Percentiles rank a stretch among this genome's conserved stretches.
phyloP scores from a whole-genome alignment of 2,113 vertebrate species.

The Mystacornis crossleyi region DNA sequence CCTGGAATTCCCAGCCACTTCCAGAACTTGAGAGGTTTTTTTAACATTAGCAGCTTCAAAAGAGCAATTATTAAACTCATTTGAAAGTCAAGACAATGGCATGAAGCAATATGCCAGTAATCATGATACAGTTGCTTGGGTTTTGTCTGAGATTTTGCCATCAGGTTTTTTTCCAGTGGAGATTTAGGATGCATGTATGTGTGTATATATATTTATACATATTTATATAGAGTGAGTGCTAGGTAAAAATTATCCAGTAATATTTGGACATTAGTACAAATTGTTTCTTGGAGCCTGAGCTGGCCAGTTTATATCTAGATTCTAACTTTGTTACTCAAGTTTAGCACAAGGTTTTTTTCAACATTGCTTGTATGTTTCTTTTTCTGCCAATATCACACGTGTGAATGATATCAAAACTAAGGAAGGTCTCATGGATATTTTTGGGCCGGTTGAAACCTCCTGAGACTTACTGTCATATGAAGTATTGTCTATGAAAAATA shows the following conservation, averaged over 20 bases:
- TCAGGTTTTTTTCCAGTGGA: neutral
- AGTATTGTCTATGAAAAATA: conserved; percentile 20
- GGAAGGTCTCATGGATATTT: neutral
- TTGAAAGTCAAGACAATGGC: conserved; percentile 30
- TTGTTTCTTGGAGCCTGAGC: neutral
- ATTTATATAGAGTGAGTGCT: neutral
- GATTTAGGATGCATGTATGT: neutral
- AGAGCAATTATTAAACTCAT: neutral
- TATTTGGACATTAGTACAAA: neutral
- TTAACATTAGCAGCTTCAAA: conserved; percentile 37
- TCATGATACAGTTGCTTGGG: neutral
- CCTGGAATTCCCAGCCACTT: conserved; percentile 43
- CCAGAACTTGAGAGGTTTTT: neutral
- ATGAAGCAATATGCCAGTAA: neutral
- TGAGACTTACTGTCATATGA: neutral
- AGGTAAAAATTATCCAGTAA: neutral
- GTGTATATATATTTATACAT: neutral
- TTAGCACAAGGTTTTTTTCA: neutral
- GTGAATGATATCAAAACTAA: neutral
- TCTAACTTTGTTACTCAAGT: neutral
- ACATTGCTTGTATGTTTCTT: neutral
- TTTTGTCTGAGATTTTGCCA: neutral
- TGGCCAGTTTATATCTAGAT: neutral
- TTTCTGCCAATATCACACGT: neutral
- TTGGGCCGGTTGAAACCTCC: neutral